Conservation (phyloP, 2,113 vertebrate species). For the Cisticola juncidis region DNA sequence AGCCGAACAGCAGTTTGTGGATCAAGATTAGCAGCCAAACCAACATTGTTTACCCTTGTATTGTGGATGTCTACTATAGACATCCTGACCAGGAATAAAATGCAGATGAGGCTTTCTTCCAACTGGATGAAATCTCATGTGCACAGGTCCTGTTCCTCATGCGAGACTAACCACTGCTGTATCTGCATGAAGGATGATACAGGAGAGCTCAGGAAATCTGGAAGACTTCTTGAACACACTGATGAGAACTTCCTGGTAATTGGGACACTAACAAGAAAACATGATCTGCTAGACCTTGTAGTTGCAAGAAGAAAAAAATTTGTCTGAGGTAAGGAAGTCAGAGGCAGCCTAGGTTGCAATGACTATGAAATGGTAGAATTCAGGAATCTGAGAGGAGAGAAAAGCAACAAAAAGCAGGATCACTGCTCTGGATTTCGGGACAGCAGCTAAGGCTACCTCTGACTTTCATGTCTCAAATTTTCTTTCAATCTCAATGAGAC, state of each 20-base stretch:
- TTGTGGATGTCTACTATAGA: neutral
- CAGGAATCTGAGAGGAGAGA: neutral
- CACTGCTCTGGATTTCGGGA: neutral
- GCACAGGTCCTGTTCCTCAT: neutral
- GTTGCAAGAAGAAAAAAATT: neutral
- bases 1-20: neutral
- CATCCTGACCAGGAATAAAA: neutral
- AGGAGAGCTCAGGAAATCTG: neutral
- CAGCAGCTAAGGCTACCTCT: neutral
- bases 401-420: neutral
- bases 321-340: neutral
- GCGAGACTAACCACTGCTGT: neutral
- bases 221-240: neutral
- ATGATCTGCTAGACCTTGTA: neutral
- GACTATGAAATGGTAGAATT: neutral
- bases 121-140: neutral
- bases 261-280: neutral
- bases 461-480: neutral
- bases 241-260: neutral
- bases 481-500: neutral
- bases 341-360: neutral
- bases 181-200: neutral
- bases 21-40: neutral
- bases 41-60: neutral
- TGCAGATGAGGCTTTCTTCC: neutral